Evolutionary conservation across 2,797 vertebrate genomes (phyloP).

Genomic region (Psittacula derbiana): DNA sequence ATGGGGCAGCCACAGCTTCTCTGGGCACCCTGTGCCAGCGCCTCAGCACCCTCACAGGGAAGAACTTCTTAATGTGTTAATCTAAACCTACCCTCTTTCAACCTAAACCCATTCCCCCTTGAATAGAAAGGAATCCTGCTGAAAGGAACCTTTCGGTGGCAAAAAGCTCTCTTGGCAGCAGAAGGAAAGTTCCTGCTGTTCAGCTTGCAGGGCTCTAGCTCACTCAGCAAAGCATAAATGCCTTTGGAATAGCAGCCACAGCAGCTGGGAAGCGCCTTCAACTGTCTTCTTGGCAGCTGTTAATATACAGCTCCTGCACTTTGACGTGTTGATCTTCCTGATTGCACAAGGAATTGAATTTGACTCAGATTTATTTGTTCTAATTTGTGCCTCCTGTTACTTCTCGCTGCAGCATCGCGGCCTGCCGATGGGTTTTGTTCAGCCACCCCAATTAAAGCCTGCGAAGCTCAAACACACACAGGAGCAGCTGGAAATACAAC

Average conservation of each 20-base stretch:
- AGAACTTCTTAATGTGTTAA: background rate
- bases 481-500: background rate
- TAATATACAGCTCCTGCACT: background rate
- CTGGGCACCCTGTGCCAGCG: background rate
- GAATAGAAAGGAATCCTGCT: background rate
- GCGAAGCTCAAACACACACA: background rate
- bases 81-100: background rate
- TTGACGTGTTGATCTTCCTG: background rate
- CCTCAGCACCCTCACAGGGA: background rate
- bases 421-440: background rate
- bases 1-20: background rate
- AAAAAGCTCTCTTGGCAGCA: rapidly evolving
- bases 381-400: constrained; percentile 7
- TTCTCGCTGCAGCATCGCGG: background rate
- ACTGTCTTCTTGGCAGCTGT: background rate
- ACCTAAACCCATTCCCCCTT: background rate
- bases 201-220: background rate
- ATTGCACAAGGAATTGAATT: background rate
- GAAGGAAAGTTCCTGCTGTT: background rate
- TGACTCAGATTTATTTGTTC: constrained; percentile 9
- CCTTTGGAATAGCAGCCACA: background rate
- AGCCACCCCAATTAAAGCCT: background rate
- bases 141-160: background rate
- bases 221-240: background rate
- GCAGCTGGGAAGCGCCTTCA: background rate